phyloP scores from a whole-genome alignment of 2,113 vertebrate genomes.

The Halcyon malimbica region DNA sequence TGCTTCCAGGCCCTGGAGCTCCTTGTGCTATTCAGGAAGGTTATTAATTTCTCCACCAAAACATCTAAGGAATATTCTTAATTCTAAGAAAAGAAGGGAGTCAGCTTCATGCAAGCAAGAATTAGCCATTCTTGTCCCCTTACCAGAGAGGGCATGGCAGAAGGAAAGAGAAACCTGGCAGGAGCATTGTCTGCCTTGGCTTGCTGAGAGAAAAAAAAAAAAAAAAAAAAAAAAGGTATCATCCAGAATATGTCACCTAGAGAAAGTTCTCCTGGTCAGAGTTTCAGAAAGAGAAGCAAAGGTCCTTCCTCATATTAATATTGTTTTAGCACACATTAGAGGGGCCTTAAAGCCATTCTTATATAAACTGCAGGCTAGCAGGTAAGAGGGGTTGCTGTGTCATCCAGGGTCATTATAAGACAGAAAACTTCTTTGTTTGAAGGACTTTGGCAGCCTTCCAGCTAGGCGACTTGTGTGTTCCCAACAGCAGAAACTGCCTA shows the following conservation, averaged over 20 bases:
- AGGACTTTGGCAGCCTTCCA: background rate
- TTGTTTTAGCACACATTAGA: background rate
- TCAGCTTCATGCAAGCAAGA: background rate
- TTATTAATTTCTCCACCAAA: background rate
- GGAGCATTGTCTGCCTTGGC: background rate
- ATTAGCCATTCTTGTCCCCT: background rate
- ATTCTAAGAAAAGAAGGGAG: background rate
- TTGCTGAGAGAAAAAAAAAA: background rate
- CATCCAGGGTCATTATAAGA: background rate
- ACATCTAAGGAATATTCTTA: background rate
- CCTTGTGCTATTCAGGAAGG: background rate
- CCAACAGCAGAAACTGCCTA: background rate
- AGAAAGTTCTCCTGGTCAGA: background rate
- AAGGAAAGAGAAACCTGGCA: background rate
- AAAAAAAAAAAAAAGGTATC: background rate
- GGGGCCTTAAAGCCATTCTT: background rate
- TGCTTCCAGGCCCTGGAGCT: background rate
- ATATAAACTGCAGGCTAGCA: background rate
- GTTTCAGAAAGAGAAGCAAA: background rate
- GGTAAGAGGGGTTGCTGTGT: background rate
- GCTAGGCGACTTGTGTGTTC: background rate
- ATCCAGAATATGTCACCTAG: background rate
- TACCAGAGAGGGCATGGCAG: background rate
- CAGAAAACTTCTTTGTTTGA: background rate
- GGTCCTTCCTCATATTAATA: background rate